Evolutionary conservation across 2,797 vertebrate species (phyloP), one percentile per base, ranked within the genome.

Genomic region (Chaenodraco wilsoni): DNA sequence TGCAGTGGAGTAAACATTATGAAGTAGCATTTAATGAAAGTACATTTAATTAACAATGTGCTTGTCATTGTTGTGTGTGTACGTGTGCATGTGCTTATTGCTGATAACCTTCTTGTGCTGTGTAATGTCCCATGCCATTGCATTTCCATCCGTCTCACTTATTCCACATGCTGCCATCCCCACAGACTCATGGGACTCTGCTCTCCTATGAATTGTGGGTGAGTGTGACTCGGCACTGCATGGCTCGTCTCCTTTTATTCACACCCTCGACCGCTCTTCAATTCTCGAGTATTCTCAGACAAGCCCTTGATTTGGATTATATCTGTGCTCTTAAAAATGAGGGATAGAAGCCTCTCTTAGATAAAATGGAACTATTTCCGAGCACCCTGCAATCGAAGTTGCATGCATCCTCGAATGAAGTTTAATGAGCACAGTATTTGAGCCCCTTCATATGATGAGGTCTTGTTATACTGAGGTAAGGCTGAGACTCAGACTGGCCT

Each of bases 121-220:
- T 87, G 77, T 81, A 69, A 67, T 86, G 74, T 90, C 66, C 74
- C 69, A n/a, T 89, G 75, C 65, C 58, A 58, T 80, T 52, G 83
- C 84, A 80, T 86, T 67, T 76, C 72, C 87, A 86, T 88, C 78
- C 69, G 80, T 78, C 78, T 86, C 81, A 82, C 87, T 82, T 88
- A 57, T 83, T 56, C 84, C 70, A 78, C 89, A 87, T 81, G 70
- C 71, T 56, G 69, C 84, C 78, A 77, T 69, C 81, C 83, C 79
- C 87, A 84, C 93, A 95, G 95, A 91, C 93, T 95, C 90, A 90
- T 94, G 85, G 92, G 92, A 91, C 82, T 95, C 92, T 95, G 93
- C 91, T 91, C 93, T 86, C 93, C 93, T 90, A 83, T 95, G 84
- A 93, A 87, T 89, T 92, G 91, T 90, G 94, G 95, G 95, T 95